A percentile compares a stretch with the other conserved stretches of the same genome.
These are phyloP conservation scores for Synodontis membranacea DNA, from an alignment of 2,113 vertebrate species.

Conservation along the genomic window DNA sequence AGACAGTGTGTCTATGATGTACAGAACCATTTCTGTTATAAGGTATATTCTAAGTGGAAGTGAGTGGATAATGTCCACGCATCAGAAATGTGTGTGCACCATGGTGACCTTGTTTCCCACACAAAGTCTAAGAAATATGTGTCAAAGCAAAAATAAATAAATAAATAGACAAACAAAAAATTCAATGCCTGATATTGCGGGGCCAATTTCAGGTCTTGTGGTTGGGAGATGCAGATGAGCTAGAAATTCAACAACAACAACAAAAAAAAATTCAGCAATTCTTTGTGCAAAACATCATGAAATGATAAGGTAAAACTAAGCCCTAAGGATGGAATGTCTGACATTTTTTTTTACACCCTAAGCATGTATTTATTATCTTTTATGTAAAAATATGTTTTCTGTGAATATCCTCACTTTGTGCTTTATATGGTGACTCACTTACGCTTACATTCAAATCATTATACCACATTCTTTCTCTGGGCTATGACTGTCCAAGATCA, in stretches of 20 bases:
- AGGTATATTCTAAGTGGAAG: background rate
- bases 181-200: background rate
- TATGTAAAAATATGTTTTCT: constrained; percentile 42
- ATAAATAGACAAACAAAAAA: background rate
- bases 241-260: background rate
- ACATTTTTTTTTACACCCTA: constrained; percentile 29
- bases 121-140: background rate
- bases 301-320: constrained; percentile 25
- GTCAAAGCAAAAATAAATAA: no score
- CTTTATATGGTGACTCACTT: constrained; percentile 27
- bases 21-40: background rate
- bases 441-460: constrained; percentile 5
- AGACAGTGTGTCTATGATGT: background rate
- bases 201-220: background rate
- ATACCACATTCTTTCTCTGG: constrained; percentile 16
- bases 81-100: no score
- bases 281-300: background rate
- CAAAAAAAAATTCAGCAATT: constrained; percentile 22
- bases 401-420: background rate
- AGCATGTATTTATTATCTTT: background rate
- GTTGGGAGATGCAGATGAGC: no score
- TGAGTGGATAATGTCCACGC: background rate
- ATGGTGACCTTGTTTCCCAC: background rate
- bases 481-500: constrained; percentile 4
- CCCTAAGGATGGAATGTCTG: background rate